Evolutionary conservation across 2,888 invertebrate species (phyloP).

Genomic region (Diplolepis rosae): DNA sequence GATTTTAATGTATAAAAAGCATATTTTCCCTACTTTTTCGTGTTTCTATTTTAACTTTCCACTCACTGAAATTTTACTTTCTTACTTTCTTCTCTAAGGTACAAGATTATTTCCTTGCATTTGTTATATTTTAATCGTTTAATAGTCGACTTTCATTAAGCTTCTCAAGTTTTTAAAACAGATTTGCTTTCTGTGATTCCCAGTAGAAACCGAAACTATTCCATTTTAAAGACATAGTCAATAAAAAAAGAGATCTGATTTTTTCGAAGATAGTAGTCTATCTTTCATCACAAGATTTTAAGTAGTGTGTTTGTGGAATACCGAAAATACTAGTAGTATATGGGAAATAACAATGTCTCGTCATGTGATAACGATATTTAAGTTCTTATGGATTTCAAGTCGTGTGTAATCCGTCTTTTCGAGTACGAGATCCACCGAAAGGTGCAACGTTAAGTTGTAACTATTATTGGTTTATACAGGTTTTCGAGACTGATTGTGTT

Average conservation of each 20-base stretch:
- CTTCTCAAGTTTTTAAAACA: neutral
- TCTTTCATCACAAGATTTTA: neutral
- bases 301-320: neutral
- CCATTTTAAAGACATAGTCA: slow-evolving; percentile 4
- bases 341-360: neutral
- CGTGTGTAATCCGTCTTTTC: slow-evolving; percentile 1
- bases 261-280: neutral
- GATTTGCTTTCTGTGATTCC: neutral
- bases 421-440: slow-evolving; percentile 15
- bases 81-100: neutral
- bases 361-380: slow-evolving; percentile 27
- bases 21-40: neutral
- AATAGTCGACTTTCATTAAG: neutral
- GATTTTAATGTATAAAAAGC: neutral
- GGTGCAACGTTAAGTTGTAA: slow-evolving; percentile 27
- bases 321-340: neutral
- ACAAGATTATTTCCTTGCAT: neutral
- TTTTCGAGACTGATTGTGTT: slow-evolving; percentile 22
- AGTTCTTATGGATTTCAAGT: neutral
- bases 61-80: neutral
- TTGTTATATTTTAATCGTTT: neutral
- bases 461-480: neutral
- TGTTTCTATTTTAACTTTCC: neutral
- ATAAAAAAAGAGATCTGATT: neutral
- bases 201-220: slow-evolving; percentile 15